A percentile compares a stretch with the other conserved stretches of the same genome.
phyloP scores from a whole-genome alignment of 2,113 vertebrate species.

The Vireo altiloquus region DNA sequence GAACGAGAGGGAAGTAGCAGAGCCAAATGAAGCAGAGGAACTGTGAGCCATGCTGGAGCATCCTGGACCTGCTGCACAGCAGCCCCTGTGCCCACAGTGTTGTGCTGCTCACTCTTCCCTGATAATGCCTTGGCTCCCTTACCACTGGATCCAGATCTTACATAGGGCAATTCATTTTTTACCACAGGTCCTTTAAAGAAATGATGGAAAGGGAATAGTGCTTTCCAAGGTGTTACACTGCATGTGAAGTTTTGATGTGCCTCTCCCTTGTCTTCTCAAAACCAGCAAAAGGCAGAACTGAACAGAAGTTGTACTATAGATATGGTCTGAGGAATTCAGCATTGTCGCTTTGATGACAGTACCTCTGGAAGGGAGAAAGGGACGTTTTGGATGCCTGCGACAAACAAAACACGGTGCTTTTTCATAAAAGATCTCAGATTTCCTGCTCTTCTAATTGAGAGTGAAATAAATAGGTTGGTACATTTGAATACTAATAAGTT shows the following conservation, averaged over 20 bases:
- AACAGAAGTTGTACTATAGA: not conserved
- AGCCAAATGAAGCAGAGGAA: not conserved
- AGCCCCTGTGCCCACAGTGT: not conserved
- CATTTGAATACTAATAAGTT: not conserved
- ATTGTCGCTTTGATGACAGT: not conserved
- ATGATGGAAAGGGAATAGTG: not conserved
- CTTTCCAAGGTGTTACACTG: not conserved
- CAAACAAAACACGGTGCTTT: fast-evolving
- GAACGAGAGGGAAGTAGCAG: not conserved
- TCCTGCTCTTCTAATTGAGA: not conserved
- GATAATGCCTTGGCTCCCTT: not conserved
- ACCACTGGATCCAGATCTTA: not conserved
- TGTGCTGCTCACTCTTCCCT: not conserved
- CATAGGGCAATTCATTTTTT: not conserved
- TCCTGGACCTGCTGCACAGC: not conserved
- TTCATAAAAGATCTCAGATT: not conserved
- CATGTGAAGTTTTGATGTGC: not conserved
- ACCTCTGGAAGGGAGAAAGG: not conserved
- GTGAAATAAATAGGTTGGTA: not conserved
- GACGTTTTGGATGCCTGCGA: not conserved
- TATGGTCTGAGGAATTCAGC: not conserved
- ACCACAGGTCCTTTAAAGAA: not conserved
- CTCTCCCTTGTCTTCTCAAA: not conserved
- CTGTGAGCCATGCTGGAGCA: fast-evolving
- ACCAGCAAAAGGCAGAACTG: not conserved